Evolutionary conservation across 2,797 vertebrate genomes (phyloP), one percentile per base, ranked within the genome.

Genomic region (Hippoglossus hippoglossus): DNA sequence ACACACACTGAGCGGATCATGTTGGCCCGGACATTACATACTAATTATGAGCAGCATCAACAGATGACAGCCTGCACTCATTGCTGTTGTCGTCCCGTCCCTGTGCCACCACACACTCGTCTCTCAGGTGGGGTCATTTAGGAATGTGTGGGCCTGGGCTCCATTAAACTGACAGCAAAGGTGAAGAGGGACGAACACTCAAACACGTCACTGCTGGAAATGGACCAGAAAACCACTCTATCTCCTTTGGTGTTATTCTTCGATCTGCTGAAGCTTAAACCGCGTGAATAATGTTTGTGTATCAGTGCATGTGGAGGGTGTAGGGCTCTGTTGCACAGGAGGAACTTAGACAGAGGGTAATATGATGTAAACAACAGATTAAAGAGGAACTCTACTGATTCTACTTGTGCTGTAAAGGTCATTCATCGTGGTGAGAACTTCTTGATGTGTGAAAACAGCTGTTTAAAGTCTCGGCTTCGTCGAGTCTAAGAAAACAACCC

Each of bases 181-280:
- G 85, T 89, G 87, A 91, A 81, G 74, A 69, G 67, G 82, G 79
- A 83, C 62, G 1, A 82, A 79, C 59, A n/a, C 75, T 73, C 63
- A 47, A 58, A 65, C 25, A 19, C 80, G 59, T 82, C 84, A 79
- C 82, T 15, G 59, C 76, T 92, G 90, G 91, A 87, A 81, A 19
- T 2, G 3, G 59, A 75, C 90, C 90, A 92, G 86, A 83, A 85
- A 88, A 85, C 73, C 89, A 91, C 89, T 92, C 88, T 77, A 82
- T 80, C 77, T 79, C 53, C 70, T 68, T 63, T 71, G 81, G 75
- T 86, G 78, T 81, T 85, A 66, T 77, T 85, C 77, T 66, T 61
- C 47, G 57, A 68, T 69, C 73, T 74, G 41, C 68, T 62, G 73
- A 80, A 77, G 66, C 58, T 69, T 76, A 81, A 83, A 72, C 46